A percentile compares a stretch with the other conserved stretches of the same genome.
phyloP scores from a whole-genome alignment of 2,888 invertebrate species.

The Drosophila ustulata region DNA sequence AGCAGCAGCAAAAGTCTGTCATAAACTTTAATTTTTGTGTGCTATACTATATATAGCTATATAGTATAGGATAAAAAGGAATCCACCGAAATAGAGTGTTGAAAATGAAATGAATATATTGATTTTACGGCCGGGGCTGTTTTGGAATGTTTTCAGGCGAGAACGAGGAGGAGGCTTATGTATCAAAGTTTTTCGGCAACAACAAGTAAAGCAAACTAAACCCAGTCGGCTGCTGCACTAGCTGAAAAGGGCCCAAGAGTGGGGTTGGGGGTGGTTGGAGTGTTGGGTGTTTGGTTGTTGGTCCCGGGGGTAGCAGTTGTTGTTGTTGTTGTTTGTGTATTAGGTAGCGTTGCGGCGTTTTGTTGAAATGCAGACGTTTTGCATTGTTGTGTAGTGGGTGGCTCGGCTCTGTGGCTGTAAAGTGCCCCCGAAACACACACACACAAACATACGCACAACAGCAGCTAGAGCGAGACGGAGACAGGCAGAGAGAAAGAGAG shows the following conservation, averaged over 20 bases:
- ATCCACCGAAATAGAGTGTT: conserved; percentile 4
- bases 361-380: conserved; percentile 78
- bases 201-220: conserved; percentile 36
- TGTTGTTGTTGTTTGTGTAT: conserved; percentile 55
- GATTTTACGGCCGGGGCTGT: conserved; percentile 54
- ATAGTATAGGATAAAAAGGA: conserved; percentile 10
- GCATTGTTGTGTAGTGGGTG: conserved; percentile 73
- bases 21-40: conserved; percentile 39
- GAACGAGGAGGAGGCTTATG: conserved; percentile 48
- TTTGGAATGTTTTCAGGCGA: not conserved
- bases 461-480: conserved; percentile 7
- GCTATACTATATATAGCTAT: not conserved
- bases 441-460: conserved; percentile 13
- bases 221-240: conserved; percentile 49
- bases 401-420: conserved; percentile 71
- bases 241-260: conserved; percentile 12
- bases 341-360: conserved; percentile 60
- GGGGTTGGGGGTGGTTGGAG: not conserved
- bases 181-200: conserved; percentile 71
- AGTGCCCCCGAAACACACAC: conserved; percentile 73
- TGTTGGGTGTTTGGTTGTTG: conserved; percentile 19
- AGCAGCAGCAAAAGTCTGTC: not conserved
- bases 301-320: conserved; percentile 25
- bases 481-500: conserved; percentile 4
- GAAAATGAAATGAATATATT: conserved; percentile 55